Percentiles rank a stretch among this genome's conserved stretches.
These are phyloP conservation scores for Sisyra terminalis DNA, from an alignment of 2,888 invertebrate species.

Conservation along the genomic window DNA sequence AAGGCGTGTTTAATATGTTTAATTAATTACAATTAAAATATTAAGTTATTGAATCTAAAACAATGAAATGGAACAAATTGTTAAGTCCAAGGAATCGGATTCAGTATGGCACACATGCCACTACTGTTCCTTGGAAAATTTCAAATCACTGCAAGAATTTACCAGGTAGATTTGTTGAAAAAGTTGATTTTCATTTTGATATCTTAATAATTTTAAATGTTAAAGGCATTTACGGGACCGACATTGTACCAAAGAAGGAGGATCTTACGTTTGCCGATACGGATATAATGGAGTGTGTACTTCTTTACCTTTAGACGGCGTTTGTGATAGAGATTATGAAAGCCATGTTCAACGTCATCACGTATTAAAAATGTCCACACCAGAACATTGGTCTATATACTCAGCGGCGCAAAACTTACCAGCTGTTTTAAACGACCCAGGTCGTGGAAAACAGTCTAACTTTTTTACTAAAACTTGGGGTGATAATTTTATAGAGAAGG, in stretches of 20 bases:
- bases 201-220: conserved; percentile 19
- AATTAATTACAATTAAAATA: background rate
- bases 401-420: conserved; percentile 89
- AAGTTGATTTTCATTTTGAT: conserved; percentile 1
- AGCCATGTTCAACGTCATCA: conserved; percentile 62
- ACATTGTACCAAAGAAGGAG: conserved; percentile 73
- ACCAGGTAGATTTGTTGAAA: conserved; percentile 30
- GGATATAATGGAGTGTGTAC: conserved; percentile 76
- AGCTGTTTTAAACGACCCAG: conserved; percentile 90
- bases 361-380: conserved; percentile 21
- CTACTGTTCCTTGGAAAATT: conserved; percentile 40
- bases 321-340: conserved; percentile 75
- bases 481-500: conserved; percentile 77
- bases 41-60: background rate
- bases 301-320: conserved; percentile 75
- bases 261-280: conserved; percentile 74
- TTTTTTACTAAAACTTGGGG: conserved; percentile 98
- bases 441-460: conserved; percentile 74
- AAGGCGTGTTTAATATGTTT: background rate
- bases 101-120: conserved; percentile 42
- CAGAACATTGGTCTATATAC: conserved; percentile 68
- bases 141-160: conserved; percentile 39
- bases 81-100: conserved; percentile 8
- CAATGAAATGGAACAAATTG: conserved; percentile 9
- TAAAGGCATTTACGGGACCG: conserved; percentile 57